Evolutionary conservation across 2,888 invertebrate genomes (phyloP).

Genomic region (Lasioglossum figueresi): DNA sequence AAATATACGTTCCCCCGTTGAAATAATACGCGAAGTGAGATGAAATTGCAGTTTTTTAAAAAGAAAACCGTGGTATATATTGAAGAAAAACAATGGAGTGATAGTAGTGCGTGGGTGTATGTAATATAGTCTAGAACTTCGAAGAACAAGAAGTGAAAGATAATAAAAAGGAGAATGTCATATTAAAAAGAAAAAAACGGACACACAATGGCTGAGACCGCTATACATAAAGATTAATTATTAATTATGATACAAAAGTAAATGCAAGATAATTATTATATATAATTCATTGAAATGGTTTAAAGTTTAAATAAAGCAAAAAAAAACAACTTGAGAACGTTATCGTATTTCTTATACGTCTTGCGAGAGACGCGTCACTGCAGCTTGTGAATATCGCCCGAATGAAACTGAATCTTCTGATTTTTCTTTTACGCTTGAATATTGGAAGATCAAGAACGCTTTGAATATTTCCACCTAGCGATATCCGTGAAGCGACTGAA

Average conservation of each 20-base stretch:
- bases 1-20: conserved; percentile 63
- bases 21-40: conserved; percentile 68
- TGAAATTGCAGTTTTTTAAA: conserved; percentile 73
- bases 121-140: conserved; percentile 76
- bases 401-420: conserved; percentile 58
- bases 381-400: conserved; percentile 66
- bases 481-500: conserved; percentile 49
- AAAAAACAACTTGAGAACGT: conserved; percentile 71
- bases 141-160: conserved; percentile 63
- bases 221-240: conserved; percentile 80
- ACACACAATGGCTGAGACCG: conserved; percentile 74
- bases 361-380: conserved; percentile 63
- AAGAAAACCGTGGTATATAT: conserved; percentile 54
- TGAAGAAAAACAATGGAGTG: conserved; percentile 61
- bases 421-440: conserved; percentile 53
- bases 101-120: conserved; percentile 70
- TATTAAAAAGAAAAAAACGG: conserved; percentile 51
- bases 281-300: conserved; percentile 80
- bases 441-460: conserved; percentile 34
- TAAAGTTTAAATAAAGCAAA: conserved; percentile 80
- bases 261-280: conserved; percentile 79
- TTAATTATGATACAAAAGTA: conserved; percentile 79
- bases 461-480: conserved; percentile 51
- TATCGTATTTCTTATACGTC: conserved; percentile 75
- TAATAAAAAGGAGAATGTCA: conserved; percentile 60